Percentiles rank a stretch among this genome's conserved stretches.
phyloP scores from a whole-genome alignment of 2,797 vertebrate genomes.

The Orestias chungarensis region DNA sequence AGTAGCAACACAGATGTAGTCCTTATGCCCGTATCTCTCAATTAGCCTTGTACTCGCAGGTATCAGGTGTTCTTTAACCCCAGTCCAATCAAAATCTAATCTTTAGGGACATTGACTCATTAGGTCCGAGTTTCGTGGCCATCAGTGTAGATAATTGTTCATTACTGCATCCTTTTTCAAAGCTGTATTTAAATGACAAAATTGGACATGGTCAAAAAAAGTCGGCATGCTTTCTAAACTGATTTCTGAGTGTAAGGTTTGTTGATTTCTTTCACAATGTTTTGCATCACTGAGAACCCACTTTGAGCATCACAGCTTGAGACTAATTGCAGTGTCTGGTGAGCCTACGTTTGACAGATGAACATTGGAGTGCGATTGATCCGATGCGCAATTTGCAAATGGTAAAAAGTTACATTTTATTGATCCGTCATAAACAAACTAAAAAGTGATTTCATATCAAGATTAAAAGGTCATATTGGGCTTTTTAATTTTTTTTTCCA shows the following conservation, averaged over 20 bases:
- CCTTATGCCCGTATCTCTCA: not conserved
- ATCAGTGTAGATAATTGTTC: slow-evolving; percentile 8
- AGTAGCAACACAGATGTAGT: not conserved
- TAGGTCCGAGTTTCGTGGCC: not conserved
- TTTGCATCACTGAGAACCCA: not conserved
- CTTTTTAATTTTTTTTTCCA: no score
- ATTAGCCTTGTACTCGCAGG: not conserved
- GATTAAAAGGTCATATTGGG: not conserved
- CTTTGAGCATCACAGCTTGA: slow-evolving; percentile 5
- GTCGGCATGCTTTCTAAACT: slow-evolving; percentile 12
- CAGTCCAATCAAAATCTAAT: not conserved
- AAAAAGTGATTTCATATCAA: not conserved
- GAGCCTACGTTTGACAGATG: slow-evolving; percentile 1
- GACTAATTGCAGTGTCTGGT: not conserved
- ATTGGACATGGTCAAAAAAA: slow-evolving; percentile 16
- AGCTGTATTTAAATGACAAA: not conserved
- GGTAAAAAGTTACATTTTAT: not conserved
- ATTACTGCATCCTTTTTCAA: not conserved
- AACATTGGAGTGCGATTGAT: not conserved
- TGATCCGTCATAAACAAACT: not conserved
- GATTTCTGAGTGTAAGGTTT: not conserved
- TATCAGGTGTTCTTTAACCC: slow-evolving; percentile 1
- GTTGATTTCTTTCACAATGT: slow-evolving; percentile 7
- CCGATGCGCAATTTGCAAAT: not conserved
- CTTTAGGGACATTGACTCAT: slow-evolving; percentile 9